These are phyloP conservation scores for Lagocephalus sceleratus DNA, from an alignment of 2,797 vertebrate genomes.

Conservation along the genomic window DNA sequence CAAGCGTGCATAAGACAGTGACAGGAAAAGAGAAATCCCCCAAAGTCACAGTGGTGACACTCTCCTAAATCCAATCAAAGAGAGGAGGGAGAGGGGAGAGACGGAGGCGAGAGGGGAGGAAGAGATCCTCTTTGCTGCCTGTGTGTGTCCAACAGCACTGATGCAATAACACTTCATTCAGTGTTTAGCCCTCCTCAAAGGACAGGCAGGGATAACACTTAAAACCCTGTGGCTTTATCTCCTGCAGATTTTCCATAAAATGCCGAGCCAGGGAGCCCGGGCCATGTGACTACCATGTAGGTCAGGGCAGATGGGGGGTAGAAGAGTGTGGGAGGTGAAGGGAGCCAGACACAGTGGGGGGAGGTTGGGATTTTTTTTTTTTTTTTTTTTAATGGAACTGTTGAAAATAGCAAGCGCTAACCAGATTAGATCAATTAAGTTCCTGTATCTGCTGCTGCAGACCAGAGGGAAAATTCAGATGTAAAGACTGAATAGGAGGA, in stretches of 20 bases:
- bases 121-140: conserved; percentile 67
- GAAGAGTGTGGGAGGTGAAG: conserved; percentile 51
- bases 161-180: conserved; percentile 78
- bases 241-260: conserved; percentile 83
- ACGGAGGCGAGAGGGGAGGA: conserved; percentile 37
- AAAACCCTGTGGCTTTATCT: conserved; percentile 80
- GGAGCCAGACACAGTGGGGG: conserved; percentile 44
- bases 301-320: conserved; percentile 76
- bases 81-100: conserved; percentile 50
- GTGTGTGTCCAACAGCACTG: conserved; percentile 71
- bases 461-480: conserved; percentile 30
- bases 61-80: conserved; percentile 76
- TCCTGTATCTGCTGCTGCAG: conserved; percentile 58
- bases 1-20: conserved; percentile 63
- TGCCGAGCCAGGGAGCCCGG: conserved; percentile 70
- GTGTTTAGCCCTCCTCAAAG: conserved; percentile 76
- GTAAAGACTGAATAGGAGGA: conserved; percentile 14
- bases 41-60: conserved; percentile 74
- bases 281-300: conserved; percentile 83
- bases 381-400: conserved; percentile 69
- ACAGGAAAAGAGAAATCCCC: conserved; percentile 65
- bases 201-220: conserved; percentile 77
- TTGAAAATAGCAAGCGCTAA: conserved; percentile 80
- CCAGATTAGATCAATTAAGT: conserved; percentile 80
- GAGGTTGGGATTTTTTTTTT: conserved; percentile 24